Conservation (phyloP, 2,888 invertebrate species). For the Athalia cordata region DNA sequence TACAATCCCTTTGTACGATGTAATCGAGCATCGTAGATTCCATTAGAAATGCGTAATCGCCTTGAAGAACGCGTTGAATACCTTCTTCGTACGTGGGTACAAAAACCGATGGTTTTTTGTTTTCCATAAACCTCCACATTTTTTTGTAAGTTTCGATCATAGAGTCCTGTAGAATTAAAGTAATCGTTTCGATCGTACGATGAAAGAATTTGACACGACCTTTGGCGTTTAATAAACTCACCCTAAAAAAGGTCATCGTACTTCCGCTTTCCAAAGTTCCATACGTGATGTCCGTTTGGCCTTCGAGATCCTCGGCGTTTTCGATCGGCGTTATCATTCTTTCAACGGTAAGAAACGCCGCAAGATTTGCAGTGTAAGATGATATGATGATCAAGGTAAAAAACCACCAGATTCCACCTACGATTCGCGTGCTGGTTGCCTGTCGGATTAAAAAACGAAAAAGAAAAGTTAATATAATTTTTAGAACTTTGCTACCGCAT, state of each 20-base stretch:
- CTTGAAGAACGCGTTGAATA: conserved; percentile 83
- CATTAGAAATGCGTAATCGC: conserved; percentile 92
- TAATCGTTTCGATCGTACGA: not conserved
- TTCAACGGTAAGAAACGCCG: conserved; percentile 93
- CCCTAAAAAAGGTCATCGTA: conserved; percentile 92
- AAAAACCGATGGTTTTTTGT: conserved; percentile 82
- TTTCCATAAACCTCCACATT: conserved; percentile 90
- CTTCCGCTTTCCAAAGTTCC: conserved; percentile 89
- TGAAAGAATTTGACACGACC: too few relatives aligned
- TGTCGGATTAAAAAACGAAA: conserved; percentile 57
- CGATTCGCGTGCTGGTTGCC: conserved; percentile 86
- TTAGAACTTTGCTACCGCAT: not conserved
- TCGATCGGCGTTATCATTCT: conserved; percentile 91
- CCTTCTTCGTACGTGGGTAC: conserved; percentile 86
- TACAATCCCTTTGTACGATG: conserved; percentile 87
- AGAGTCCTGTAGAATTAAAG: conserved; percentile 78
- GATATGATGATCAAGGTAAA: conserved; percentile 93
- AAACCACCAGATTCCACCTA: conserved; percentile 94
- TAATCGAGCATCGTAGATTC: conserved; percentile 93
- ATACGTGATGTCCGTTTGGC: conserved; percentile 88
- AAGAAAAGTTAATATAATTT: not conserved
- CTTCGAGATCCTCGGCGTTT: conserved; percentile 88
- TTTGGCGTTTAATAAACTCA: conserved; percentile 66
- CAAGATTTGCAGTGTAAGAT: conserved; percentile 93
- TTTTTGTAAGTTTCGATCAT: conserved; percentile 87